Evolutionary conservation across 2,888 invertebrate species (phyloP).

Genomic region (Dryobota labecula): DNA sequence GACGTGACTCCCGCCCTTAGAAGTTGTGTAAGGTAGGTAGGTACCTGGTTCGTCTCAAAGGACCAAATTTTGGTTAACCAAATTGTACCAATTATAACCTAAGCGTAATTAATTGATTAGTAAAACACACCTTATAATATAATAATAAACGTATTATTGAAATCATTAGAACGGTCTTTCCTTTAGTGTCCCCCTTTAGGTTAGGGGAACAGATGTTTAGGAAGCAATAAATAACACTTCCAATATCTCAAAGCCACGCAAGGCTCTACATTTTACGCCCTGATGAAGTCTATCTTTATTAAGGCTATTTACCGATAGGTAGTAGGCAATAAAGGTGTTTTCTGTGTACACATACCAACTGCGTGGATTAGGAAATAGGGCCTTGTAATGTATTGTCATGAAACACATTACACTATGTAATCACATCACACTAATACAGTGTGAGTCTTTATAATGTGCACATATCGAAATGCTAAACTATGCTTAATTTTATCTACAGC

Average conservation of each 20-base stretch:
- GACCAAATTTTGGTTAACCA: not conserved
- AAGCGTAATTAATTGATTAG: constrained; percentile 4
- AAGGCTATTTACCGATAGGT: constrained; percentile 20
- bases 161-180: too few relatives aligned
- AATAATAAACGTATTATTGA: too few relatives aligned
- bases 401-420: too few relatives aligned
- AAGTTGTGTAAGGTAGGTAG: not conserved
- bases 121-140: too few relatives aligned
- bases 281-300: constrained; percentile 12
- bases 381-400: constrained; percentile 41
- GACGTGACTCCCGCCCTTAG: too few relatives aligned
- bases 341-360: constrained; percentile 26
- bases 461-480: too few relatives aligned
- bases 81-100: not conserved
- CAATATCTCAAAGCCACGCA: not conserved
- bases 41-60: not conserved
- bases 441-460: too few relatives aligned
- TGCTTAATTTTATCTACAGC: too few relatives aligned
- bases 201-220: too few relatives aligned
- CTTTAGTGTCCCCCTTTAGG: too few relatives aligned
- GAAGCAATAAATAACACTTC: not conserved
- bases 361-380: constrained; percentile 38
- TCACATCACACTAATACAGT: too few relatives aligned
- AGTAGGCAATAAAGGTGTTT: constrained; percentile 41
- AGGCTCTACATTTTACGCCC: constrained; percentile 11